Percentiles rank a stretch among this genome's conserved stretches.
Evolutionary conservation across 1,140 invertebrate species (phyloP).

Genomic region (Hylyphantes graminicola): DNA sequence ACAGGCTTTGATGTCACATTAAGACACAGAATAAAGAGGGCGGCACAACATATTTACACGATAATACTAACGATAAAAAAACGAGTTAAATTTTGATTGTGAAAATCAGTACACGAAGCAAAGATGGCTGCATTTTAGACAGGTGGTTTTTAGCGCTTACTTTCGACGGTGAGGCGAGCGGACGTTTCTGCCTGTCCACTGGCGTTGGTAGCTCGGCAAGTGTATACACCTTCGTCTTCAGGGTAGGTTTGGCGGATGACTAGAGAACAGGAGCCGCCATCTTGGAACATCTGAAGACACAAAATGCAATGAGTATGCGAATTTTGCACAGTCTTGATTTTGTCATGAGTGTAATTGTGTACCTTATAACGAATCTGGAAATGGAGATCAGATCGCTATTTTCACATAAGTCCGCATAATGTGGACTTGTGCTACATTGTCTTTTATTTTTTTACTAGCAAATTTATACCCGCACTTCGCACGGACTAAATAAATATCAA

Average conservation of each 20-base stretch:
- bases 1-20: constrained; percentile 11
- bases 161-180: constrained; percentile 94
- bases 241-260: constrained; percentile 91
- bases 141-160: constrained; percentile 82
- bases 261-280: constrained; percentile 88
- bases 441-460: too few relatives aligned
- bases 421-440: too few relatives aligned
- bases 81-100: constrained; percentile 23
- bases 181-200: constrained; percentile 91
- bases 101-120: constrained; percentile 1
- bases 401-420: not conserved
- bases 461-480: too few relatives aligned
- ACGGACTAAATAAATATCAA: too few relatives aligned
- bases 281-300: constrained; percentile 84
- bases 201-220: constrained; percentile 88
- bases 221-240: constrained; percentile 93
- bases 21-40: constrained; percentile 18
- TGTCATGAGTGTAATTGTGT: too few relatives aligned
- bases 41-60: constrained; percentile 34
- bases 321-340: too few relatives aligned
- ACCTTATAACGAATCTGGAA: too few relatives aligned
- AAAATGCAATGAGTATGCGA: not conserved
- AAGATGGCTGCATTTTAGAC: constrained; percentile 17
- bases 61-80: not conserved
- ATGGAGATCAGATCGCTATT: too few relatives aligned